A percentile compares a stretch with the other conserved stretches of the same genome.
Evolutionary conservation across 2,888 invertebrate species (phyloP).

Genomic region (Metacarcinus magister): DNA sequence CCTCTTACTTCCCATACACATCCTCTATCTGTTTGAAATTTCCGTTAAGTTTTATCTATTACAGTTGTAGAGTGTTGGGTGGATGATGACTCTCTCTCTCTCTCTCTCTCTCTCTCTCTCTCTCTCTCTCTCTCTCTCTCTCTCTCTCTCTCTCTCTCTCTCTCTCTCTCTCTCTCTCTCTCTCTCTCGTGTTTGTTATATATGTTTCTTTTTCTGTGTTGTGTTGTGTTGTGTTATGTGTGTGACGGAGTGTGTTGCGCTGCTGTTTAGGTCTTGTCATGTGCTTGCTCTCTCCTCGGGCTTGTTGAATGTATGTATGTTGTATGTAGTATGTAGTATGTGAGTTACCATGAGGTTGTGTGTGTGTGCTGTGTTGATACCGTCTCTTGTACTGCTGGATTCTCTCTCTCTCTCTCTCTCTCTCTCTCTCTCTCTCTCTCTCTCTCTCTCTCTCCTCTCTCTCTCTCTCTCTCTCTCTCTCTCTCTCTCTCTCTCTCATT

Average conservation of each 20-base stretch:
- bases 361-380: slow-evolving; percentile 20
- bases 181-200: not conserved
- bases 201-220: not conserved
- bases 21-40: not conserved
- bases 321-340: not conserved
- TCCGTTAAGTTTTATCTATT: not conserved
- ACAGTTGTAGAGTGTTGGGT: not conserved
- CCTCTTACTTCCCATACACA: not conserved
- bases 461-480: not conserved
- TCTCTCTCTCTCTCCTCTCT: slow-evolving; percentile 4
- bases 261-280: no score
- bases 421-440: not conserved
- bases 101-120: slow-evolving; percentile 45
- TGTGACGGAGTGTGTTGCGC: not conserved
- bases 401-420: slow-evolving; percentile 31
- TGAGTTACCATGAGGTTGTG: slow-evolving; percentile 76
- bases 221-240: not conserved
- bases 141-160: slow-evolving; percentile 20
- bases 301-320: no score
- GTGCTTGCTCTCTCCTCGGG: no score
- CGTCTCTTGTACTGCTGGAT: not conserved
- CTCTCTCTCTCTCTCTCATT: slow-evolving; percentile 37
- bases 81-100: not conserved
- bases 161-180: not conserved
- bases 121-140: slow-evolving; percentile 15